A percentile compares a stretch with the other conserved stretches of the same genome.
phyloP scores from a whole-genome alignment of 2,888 invertebrate species.

The Chrysopilus asiliformis region DNA sequence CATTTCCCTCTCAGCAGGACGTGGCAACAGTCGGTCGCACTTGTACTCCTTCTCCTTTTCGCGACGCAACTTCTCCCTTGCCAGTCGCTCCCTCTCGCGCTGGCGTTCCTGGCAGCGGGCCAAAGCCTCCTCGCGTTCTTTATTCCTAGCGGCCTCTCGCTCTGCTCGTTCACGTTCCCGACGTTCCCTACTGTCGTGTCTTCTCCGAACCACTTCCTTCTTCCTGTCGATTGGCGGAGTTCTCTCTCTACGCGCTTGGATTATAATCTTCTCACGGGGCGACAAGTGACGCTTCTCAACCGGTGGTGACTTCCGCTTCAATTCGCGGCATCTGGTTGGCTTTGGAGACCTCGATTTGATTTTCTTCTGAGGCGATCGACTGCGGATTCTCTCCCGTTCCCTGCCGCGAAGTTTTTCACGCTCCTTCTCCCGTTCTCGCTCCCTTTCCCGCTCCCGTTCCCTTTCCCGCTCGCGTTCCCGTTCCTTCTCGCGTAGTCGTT shows the following conservation, averaged over 20 bases:
- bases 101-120: conserved; percentile 52
- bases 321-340: conserved; percentile 40
- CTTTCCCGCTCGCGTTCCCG: conserved; percentile 38
- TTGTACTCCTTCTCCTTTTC: conserved; percentile 38
- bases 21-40: conserved; percentile 47
- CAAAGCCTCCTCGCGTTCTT: conserved; percentile 48
- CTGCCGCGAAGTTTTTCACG: conserved; percentile 36
- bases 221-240: conserved; percentile 21
- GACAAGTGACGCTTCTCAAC: conserved; percentile 27
- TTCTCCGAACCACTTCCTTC: conserved; percentile 24
- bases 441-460: conserved; percentile 38
- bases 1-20: conserved; percentile 49
- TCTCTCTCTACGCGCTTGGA: conserved; percentile 31
- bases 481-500: conserved; percentile 24
- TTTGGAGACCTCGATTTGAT: conserved; percentile 40
- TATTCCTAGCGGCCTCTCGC: conserved; percentile 44
- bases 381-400: conserved; percentile 37
- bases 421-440: conserved; percentile 40
- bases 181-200: conserved; percentile 37
- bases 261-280: conserved; percentile 32
- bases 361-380: conserved; percentile 40
- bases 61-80: conserved; percentile 36
- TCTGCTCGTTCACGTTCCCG: conserved; percentile 41
- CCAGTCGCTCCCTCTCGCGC: conserved; percentile 40
- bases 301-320: conserved; percentile 29